phyloP scores from a whole-genome alignment of 2,113 vertebrate species.

The Dasyprocta punctata region DNA sequence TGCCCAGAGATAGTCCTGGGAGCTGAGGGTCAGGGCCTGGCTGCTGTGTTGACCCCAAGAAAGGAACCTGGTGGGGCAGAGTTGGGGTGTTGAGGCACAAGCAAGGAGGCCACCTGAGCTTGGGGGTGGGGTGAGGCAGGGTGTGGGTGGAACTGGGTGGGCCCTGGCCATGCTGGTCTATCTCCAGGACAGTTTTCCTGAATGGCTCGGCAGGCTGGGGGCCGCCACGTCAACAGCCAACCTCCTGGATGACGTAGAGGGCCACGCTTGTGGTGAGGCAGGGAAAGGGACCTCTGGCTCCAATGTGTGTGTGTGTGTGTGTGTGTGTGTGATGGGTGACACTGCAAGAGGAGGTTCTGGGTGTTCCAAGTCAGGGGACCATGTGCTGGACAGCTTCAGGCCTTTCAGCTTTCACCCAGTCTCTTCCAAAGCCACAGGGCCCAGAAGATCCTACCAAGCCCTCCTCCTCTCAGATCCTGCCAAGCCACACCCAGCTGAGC shows the following conservation, averaged over 20 bases:
- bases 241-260: constrained; percentile 95
- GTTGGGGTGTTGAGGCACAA: too few species aligned
- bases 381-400: background rate
- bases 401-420: background rate
- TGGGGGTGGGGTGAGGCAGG: background rate
- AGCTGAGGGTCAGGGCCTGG: background rate
- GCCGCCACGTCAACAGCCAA: constrained; percentile 96
- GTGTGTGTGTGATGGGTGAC: background rate
- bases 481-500: background rate
- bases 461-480: background rate
- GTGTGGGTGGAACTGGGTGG: too few species aligned
- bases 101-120: background rate
- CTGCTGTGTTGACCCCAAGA: background rate
- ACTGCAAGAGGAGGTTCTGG: background rate
- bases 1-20: background rate
- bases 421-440: background rate
- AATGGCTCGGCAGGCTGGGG: constrained; percentile 87
- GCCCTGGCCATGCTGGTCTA: background rate
- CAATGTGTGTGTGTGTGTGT: background rate
- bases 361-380: background rate
- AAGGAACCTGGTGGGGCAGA: background rate
- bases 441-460: background rate
- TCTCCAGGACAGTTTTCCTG: constrained; percentile 79
- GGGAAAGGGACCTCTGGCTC: background rate
- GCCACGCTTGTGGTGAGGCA: constrained; percentile 91